Base-by-base conservation (phyloP, 2,797 vertebrate genomes). In the Martes flavigula region DNA sequence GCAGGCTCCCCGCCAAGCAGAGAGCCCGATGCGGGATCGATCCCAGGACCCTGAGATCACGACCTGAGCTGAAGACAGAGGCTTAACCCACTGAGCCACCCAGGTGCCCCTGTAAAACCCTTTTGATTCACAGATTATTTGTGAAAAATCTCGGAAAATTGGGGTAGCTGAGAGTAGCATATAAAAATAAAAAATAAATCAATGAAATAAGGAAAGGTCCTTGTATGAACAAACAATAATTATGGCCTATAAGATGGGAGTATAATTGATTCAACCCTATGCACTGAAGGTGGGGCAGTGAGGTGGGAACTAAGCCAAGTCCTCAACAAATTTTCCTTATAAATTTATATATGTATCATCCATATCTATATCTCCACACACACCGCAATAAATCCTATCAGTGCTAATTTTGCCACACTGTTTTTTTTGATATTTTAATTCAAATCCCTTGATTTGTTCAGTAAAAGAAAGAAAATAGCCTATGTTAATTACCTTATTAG, bases 101-200 rank as follows among this genome's bases (percentile, higher is more conserved):
- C 48, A 51, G 48, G 48, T 51, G 14, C 48, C 48, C 48, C 15
- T 51, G 48, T 51, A 51, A 51, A 51, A 51, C 48, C 77, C 7
- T 79, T 87, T 73, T 68, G 30, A 87, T 84, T 90, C 64, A 78
- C 3, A 18, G 51, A 6, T 60, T 96, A 81, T 27, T 93, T 82
- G 89, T 35, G 85, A 88, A 96, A 96, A 85, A 64, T 30, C 8
- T 73, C 60, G 48, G 38, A 73, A 46, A 89, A 32, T 30, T 62
- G 15, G 15, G 18, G 51, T 4, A 90, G 4, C 32, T 90, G 35
- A 87, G 43, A 93, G 4, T 58, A 56, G 6, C 43, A 43, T n/a
- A 58, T 83, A 15, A 8, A 23, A 15, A 94, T 89, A 87, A 92
- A 95, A 91, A 96, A 85, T 85, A 72, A 93, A 95, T 95, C 46